Conservation (phyloP, 2,797 vertebrate species). For the Hypotaenidia philippensis region DNA sequence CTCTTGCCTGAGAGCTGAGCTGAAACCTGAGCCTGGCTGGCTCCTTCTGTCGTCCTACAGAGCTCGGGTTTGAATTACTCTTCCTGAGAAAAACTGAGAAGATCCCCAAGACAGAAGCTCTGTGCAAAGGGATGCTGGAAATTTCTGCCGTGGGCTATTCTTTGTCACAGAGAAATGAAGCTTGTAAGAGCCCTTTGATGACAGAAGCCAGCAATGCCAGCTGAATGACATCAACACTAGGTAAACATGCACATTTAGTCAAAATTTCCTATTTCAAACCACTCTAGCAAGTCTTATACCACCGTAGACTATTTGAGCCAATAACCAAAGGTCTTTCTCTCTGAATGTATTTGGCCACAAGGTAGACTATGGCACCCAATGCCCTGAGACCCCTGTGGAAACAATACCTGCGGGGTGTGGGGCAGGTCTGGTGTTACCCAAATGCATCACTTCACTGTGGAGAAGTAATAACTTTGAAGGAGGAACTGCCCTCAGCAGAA, state of each 20-base stretch:
- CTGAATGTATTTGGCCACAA: not conserved
- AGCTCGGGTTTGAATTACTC: not conserved
- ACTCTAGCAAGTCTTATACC: not conserved
- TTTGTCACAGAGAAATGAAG: not conserved
- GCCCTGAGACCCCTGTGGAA: not conserved
- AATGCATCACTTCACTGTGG: fast-evolving
- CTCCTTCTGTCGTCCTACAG: not conserved
- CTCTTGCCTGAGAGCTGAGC: not conserved
- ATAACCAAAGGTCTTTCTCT: not conserved
- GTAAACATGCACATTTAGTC: not conserved
- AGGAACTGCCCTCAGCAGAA: not conserved
- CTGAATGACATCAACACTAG: not conserved
- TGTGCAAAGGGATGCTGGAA: not conserved
- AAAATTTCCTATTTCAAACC: not conserved
- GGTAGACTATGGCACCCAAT: not conserved
- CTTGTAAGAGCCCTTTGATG: not conserved
- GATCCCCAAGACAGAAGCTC: not conserved
- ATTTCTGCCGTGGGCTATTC: not conserved
- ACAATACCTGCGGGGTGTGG: fast-evolving
- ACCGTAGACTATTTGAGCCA: not conserved
- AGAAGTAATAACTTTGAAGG: not conserved
- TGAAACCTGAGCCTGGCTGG: not conserved
- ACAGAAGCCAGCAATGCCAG: not conserved
- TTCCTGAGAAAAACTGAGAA: not conserved
- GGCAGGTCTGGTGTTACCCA: too few species aligned